Evolutionary conservation across 2,797 vertebrate genomes (phyloP).

Genomic region (Syncerus caffer): DNA sequence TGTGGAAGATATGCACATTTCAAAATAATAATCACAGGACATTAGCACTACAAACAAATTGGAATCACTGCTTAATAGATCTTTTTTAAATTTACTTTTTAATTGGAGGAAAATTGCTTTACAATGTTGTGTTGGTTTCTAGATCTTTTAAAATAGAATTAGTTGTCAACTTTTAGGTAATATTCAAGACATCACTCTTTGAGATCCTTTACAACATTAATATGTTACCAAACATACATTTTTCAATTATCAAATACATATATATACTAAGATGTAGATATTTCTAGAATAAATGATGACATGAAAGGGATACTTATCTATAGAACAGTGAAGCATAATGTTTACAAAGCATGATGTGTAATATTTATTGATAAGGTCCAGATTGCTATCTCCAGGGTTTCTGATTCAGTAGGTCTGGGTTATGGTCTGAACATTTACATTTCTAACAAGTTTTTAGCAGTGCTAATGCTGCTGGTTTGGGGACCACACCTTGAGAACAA

Average conservation of each 20-base stretch:
- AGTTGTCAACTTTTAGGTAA: background rate
- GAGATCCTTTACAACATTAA: background rate
- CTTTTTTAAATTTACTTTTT: background rate
- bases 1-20: background rate
- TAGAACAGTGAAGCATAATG: background rate
- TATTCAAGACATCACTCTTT: background rate
- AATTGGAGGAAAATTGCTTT: background rate
- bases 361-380: background rate
- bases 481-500: background rate
- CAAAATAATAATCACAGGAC: background rate
- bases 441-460: background rate
- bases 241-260: background rate
- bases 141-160: background rate
- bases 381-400: background rate
- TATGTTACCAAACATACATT: background rate
- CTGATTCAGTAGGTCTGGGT: background rate
- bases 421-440: background rate
- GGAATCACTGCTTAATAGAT: background rate
- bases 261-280: background rate
- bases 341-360: background rate
- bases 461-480: background rate
- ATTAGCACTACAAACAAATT: background rate
- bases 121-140: background rate
- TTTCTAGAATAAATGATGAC: background rate
- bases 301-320: background rate